Conservation (phyloP, 37 sponge, comb jelly and placozoan genomes). For the Beroe forskalii region DNA sequence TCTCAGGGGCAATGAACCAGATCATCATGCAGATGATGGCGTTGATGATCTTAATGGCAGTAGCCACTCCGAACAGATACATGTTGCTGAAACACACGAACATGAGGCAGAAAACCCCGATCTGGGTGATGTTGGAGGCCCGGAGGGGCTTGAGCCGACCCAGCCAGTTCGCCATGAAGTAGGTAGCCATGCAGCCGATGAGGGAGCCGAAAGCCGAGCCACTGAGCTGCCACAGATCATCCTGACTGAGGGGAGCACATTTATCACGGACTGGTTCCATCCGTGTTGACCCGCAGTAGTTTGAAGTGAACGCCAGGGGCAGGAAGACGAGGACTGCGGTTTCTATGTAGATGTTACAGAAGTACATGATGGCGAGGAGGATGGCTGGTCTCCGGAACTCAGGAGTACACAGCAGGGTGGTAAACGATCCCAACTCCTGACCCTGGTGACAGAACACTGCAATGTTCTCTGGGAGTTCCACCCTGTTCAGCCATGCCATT, state of each 20-base stretch:
- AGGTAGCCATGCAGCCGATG: conserved; percentile 26
- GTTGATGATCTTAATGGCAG: conserved; percentile 32
- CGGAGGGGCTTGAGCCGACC: conserved; percentile 27
- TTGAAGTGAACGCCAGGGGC: conserved; percentile 14
- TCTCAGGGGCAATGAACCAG: conserved; percentile 52
- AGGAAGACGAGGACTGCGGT: conserved; percentile 52
- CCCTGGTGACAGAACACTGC: conserved; percentile 49
- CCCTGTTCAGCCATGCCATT: conserved; percentile 40
- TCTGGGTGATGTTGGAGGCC: neutral
- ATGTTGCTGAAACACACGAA: conserved; percentile 21
- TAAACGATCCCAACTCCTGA: neutral
- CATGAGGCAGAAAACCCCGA: neutral
- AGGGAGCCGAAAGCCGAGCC: conserved; percentile 22
- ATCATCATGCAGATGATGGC: conserved; percentile 58
- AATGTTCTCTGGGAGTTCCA: neutral
- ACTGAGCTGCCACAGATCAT: conserved; percentile 10
- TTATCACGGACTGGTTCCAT: neutral
- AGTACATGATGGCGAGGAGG: conserved; percentile 46
- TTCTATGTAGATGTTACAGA: conserved; percentile 40
- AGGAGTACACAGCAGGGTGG: neutral
- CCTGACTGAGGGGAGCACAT: neutral
- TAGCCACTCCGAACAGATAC: conserved; percentile 50
- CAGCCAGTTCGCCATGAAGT: conserved; percentile 10
- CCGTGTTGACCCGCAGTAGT: neutral
- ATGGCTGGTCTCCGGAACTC: conserved; percentile 10